Conservation (phyloP, 2,888 invertebrate genomes). For the Brachypterus glaber region DNA sequence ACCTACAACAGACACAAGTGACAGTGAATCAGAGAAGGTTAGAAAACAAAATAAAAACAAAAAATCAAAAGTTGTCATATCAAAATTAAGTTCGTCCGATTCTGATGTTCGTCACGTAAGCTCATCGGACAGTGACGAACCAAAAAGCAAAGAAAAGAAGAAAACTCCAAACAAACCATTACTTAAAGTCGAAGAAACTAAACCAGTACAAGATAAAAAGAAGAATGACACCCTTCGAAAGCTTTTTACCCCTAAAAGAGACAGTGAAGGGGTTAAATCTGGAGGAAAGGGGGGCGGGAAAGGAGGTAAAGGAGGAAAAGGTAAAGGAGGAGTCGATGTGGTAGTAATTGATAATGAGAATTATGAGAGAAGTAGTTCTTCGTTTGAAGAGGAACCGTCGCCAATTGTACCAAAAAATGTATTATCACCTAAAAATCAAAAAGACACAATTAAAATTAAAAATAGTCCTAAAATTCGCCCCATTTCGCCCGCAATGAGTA, state of each 20-base stretch:
- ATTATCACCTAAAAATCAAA: slow-evolving; percentile 32
- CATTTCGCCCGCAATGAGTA: slow-evolving; percentile 26
- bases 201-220: slow-evolving; percentile 56
- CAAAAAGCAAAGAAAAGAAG: slow-evolving; percentile 6
- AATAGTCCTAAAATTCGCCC: slow-evolving; percentile 8
- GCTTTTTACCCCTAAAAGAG: slow-evolving; percentile 50
- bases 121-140: neutral
- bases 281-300: slow-evolving; percentile 60
- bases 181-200: slow-evolving; percentile 42
- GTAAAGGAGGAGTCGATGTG: slow-evolving; percentile 52
- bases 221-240: slow-evolving; percentile 59
- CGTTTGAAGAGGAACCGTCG: slow-evolving; percentile 37
- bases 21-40: slow-evolving; percentile 36
- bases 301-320: slow-evolving; percentile 48
- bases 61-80: too few species aligned
- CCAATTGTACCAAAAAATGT: slow-evolving; percentile 29
- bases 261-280: slow-evolving; percentile 56
- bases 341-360: slow-evolving; percentile 60
- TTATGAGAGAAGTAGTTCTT: slow-evolving; percentile 41
- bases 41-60: neutral
- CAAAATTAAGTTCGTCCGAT: too few species aligned
- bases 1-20: slow-evolving; percentile 24
- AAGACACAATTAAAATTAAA: slow-evolving; percentile 22
- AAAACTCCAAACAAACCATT: neutral
- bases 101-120: neutral